phyloP scores from a whole-genome alignment of 2,797 vertebrate genomes.

The Apogon talboti region DNA sequence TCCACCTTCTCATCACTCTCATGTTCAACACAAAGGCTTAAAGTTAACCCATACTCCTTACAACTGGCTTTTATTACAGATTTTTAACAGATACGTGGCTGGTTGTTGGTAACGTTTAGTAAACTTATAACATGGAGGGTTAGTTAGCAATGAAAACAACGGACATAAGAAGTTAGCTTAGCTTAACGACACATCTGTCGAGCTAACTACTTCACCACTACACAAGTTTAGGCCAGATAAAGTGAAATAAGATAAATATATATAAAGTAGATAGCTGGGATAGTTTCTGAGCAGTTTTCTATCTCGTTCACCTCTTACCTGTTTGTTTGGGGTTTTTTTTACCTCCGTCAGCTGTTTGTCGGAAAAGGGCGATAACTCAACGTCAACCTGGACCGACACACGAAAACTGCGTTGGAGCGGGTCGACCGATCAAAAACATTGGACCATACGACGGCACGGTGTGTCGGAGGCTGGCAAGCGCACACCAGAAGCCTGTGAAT shows the following conservation, averaged over 20 bases:
- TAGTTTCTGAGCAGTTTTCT: fast-evolving
- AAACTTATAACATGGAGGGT: not conserved
- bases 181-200: not conserved
- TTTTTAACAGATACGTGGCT: not conserved
- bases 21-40: not conserved
- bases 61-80: not conserved
- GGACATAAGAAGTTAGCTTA: conserved; percentile 32
- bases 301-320: conserved; percentile 48
- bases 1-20: not conserved
- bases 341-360: conserved; percentile 41
- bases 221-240: conserved; percentile 10
- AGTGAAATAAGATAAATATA: not conserved
- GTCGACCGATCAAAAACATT: conserved; percentile 70
- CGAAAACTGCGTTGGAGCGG: conserved; percentile 66
- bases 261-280: not conserved
- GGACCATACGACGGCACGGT: conserved; percentile 57
- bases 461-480: conserved; percentile 23
- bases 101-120: not conserved
- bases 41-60: not conserved
- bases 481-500: conserved; percentile 1
- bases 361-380: conserved; percentile 33
- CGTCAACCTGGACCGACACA: conserved; percentile 76
- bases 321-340: conserved; percentile 8
- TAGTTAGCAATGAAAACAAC: not conserved
- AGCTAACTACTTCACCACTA: conserved; percentile 7